Percentiles rank a stretch among this genome's conserved stretches.
phyloP scores from a whole-genome alignment of 2,797 vertebrate species.

The Toxotes lorentzi region DNA sequence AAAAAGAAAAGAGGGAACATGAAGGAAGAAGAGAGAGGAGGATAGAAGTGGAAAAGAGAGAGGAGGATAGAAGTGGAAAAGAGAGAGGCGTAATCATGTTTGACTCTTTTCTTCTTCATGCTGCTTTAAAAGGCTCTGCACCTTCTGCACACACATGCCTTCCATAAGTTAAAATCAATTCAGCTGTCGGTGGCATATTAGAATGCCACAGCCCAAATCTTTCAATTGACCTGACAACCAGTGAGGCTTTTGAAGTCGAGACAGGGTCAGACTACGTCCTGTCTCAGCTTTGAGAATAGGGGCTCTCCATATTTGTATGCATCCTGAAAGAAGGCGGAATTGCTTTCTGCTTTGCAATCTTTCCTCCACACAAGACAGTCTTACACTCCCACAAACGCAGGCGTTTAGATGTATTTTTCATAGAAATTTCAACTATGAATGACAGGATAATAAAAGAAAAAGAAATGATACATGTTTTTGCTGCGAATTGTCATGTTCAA shows the following conservation, averaged over 20 bases:
- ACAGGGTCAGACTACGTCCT: conserved; percentile 29
- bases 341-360: neutral
- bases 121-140: conserved; percentile 22
- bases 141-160: neutral
- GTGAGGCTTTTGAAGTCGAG: conserved; percentile 30
- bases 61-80: neutral
- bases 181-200: conserved; percentile 7
- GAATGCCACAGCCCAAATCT: conserved; percentile 19
- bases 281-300: conserved; percentile 24
- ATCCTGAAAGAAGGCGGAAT: conserved; percentile 15
- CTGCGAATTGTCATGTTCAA: conserved; percentile 37
- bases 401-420: conserved; percentile 28
- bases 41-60: neutral
- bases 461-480: neutral
- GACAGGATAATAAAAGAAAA: neutral
- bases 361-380: neutral
- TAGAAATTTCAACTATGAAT: conserved; percentile 21
- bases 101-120: conserved; percentile 10
- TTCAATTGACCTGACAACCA: conserved; percentile 43
- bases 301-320: conserved; percentile 23
- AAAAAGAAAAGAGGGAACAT: conserved; percentile 1
- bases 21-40: neutral
- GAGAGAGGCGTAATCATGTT: conserved; percentile 23
- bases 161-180: conserved; percentile 39
- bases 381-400: neutral